Evolutionary conservation across 2,888 invertebrate genomes (phyloP).

Genomic region (Xestia c-nigrum): DNA sequence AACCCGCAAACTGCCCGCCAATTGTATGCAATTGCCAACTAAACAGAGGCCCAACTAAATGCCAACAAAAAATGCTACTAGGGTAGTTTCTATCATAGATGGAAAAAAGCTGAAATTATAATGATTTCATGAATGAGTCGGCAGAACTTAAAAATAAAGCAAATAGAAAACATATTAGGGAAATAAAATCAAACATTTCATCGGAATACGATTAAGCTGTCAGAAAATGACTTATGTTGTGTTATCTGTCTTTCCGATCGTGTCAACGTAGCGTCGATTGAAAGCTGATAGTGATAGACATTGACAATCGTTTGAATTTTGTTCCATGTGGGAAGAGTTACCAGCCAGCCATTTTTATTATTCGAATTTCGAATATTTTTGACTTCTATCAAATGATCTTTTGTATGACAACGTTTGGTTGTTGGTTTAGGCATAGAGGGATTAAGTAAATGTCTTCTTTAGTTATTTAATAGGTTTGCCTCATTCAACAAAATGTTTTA

Average conservation of each 20-base stretch:
- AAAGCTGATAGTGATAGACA: constrained; percentile 31
- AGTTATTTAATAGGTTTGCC: background rate
- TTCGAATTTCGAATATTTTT: constrained; percentile 22
- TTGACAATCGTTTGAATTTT: constrained; percentile 34
- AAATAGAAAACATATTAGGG: constrained; percentile 24
- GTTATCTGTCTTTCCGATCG: constrained; percentile 35
- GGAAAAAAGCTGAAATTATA: background rate
- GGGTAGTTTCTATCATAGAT: background rate
- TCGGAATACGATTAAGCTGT: constrained; percentile 37
- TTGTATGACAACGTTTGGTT: background rate
- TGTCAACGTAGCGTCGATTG: constrained; percentile 30
- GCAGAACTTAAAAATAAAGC: background rate
- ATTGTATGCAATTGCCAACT: no score
- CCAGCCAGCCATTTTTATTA: constrained; percentile 18
- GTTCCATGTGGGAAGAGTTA: constrained; percentile 20
- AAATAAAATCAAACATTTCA: constrained; percentile 41
- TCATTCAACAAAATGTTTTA: background rate
- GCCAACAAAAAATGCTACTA: no score
- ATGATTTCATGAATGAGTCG: background rate
- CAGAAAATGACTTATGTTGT: constrained; percentile 33
- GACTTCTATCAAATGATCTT: constrained; percentile 21
- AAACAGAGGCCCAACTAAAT: no score
- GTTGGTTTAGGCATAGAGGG: background rate
- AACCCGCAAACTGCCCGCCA: no score
- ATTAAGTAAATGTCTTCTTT: background rate